Conservation (phyloP, 2,113 vertebrate species). For the Pachypanchax playfairii region DNA sequence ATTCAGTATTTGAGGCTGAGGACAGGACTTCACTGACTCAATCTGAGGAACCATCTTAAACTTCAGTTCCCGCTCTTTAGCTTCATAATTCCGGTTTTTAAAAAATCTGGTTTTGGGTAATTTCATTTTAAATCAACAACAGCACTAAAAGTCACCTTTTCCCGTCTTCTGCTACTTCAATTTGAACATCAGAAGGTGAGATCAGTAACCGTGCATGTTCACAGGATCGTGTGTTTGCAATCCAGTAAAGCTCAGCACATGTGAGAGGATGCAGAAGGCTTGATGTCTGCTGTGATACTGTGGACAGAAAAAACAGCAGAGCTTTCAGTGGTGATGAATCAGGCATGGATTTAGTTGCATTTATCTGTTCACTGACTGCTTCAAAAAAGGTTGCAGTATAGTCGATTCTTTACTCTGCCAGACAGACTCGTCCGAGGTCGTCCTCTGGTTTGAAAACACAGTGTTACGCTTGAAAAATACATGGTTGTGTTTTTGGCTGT, state of each 20-base stretch:
- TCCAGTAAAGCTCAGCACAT: background rate
- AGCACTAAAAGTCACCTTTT: background rate
- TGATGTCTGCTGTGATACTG: background rate
- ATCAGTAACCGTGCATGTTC: background rate
- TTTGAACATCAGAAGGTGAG: slow-evolving; percentile 41
- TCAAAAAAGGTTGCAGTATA: background rate
- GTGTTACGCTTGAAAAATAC: slow-evolving; percentile 11
- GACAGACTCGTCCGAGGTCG: background rate
- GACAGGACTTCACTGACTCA: no score
- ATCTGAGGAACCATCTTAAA: no score
- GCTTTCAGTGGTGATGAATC: no score
- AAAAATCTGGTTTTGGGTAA: background rate
- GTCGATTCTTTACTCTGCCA: slow-evolving; percentile 17
- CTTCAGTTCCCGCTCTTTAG: no score
- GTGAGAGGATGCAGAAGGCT: background rate
- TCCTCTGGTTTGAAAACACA: slow-evolving; percentile 1
- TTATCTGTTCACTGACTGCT: background rate
- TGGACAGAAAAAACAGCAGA: background rate
- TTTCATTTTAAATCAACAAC: no score
- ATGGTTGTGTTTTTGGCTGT: slow-evolving; percentile 56
- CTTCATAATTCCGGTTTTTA: no score
- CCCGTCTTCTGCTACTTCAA: background rate
- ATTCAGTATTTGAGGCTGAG: no score
- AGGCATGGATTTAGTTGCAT: background rate
- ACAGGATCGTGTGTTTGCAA: background rate